A percentile compares a stretch with the other conserved stretches of the same genome.
These are phyloP conservation scores for Neuroterus valhalla DNA, from an alignment of 1,140 invertebrate species.

Conservation along the genomic window DNA sequence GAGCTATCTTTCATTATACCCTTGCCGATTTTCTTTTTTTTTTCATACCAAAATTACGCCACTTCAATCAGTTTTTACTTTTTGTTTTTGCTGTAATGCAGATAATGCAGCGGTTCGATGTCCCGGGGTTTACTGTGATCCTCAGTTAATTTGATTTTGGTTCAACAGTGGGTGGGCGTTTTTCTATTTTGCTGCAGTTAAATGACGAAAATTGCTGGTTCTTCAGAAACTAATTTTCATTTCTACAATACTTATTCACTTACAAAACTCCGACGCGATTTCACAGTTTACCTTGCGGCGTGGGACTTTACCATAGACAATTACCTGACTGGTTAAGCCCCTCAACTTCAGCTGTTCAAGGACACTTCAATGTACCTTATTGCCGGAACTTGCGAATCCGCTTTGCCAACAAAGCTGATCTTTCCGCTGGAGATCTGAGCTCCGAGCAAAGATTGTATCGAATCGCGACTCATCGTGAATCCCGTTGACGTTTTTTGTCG, in stretches of 20 bases:
- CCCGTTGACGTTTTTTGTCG: constrained; percentile 11
- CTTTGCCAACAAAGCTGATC: constrained; percentile 14
- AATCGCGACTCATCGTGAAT: neutral
- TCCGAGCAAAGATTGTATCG: neutral
- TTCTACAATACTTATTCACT: neutral
- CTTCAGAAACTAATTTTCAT: neutral
- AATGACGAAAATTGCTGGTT: neutral
- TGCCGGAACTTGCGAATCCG: constrained; percentile 8
- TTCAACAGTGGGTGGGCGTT: neutral
- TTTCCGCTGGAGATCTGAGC: neutral
- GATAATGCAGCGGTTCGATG: too few species aligned
- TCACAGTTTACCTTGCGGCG: neutral
- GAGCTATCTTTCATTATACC: too few species aligned
- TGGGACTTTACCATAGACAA: constrained; percentile 6
- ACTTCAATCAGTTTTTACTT: too few species aligned
- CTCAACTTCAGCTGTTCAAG: constrained; percentile 2
- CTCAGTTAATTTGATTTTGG: too few species aligned
- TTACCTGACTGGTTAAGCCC: constrained; percentile 20
- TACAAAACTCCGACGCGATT: neutral
- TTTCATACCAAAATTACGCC: too few species aligned
- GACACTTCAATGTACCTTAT: constrained; percentile 10
- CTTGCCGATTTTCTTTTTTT: too few species aligned
- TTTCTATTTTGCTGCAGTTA: neutral
- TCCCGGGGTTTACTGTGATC: too few species aligned
- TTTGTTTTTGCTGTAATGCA: too few species aligned